phyloP scores from a whole-genome alignment of 2,797 vertebrate species.

The Fistularia tabacaria region DNA sequence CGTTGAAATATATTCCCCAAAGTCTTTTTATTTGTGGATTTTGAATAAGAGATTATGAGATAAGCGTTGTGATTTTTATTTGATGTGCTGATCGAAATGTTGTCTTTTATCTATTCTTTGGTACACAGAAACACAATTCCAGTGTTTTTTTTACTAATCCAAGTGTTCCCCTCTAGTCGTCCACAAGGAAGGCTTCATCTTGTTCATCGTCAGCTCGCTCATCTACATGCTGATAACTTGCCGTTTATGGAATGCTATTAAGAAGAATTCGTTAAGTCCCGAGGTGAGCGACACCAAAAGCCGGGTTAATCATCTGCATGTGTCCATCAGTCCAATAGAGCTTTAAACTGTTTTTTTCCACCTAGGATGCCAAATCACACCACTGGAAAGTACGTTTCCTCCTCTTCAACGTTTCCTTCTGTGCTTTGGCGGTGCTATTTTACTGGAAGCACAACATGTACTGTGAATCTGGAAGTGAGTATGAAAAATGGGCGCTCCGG shows the following conservation, averaged over 20 bases:
- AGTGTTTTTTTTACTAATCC: not conserved
- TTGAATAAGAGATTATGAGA: too few relatives aligned
- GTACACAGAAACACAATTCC: too few relatives aligned
- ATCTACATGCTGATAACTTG: constrained; percentile 86
- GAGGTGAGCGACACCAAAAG: constrained; percentile 72
- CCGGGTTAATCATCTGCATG: not conserved
- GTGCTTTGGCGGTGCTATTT: constrained; percentile 75
- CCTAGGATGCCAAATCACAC: constrained; percentile 84
- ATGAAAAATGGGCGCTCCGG: not conserved
- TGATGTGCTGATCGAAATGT: too few relatives aligned
- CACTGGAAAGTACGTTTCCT: constrained; percentile 84
- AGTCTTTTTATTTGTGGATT: too few relatives aligned
- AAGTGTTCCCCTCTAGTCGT: constrained; percentile 64
- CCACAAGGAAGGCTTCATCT: constrained; percentile 84
- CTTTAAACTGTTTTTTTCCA: not conserved
- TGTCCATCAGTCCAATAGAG: not conserved
- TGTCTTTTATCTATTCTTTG: too few relatives aligned
- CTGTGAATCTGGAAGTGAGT: constrained; percentile 86
- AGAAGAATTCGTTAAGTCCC: constrained; percentile 81
- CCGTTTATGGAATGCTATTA: constrained; percentile 80
- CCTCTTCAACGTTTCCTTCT: constrained; percentile 78
- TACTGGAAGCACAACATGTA: constrained; percentile 88
- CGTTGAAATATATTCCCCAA: not conserved
- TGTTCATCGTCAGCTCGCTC: constrained; percentile 82
- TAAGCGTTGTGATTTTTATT: too few relatives aligned